Percentiles rank a stretch among this genome's conserved stretches.
These are phyloP conservation scores for Salvelinus sp. DNA, from an alignment of 2,113 vertebrate species.

Conservation along the genomic window DNA sequence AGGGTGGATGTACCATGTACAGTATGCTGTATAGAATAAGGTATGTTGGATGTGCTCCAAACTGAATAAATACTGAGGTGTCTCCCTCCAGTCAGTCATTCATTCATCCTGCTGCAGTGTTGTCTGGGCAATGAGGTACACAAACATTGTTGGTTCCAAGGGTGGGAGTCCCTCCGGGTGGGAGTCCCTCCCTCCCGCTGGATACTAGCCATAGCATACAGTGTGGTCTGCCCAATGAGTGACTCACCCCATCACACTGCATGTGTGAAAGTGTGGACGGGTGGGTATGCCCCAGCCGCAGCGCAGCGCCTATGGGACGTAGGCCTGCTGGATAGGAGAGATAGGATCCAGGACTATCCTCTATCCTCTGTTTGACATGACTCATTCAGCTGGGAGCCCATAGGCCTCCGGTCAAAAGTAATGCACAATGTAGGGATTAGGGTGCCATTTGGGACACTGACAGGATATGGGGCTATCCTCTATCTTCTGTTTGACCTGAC, in stretches of 20 bases:
- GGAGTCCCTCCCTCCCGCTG: conserved; percentile 24
- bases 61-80: fast-evolving
- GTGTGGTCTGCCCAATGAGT: conserved; percentile 41
- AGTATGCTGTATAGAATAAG: neutral
- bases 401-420: no score
- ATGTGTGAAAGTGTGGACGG: conserved; percentile 41
- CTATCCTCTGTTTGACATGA: conserved; percentile 56
- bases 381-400: conserved; percentile 41
- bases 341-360: conserved; percentile 47
- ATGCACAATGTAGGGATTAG: no score
- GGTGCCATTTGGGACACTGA: neutral
- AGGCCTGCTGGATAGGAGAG: conserved; percentile 5
- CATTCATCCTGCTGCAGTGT: conserved; percentile 22
- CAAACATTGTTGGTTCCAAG: conserved; percentile 31
- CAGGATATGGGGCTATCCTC: conserved; percentile 47
- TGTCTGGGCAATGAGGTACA: conserved; percentile 51
- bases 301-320: neutral
- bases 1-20: neutral
- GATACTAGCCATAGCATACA: neutral
- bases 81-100: neutral
- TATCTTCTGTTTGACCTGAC: conserved; percentile 57
- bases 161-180: conserved; percentile 16
- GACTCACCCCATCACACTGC: conserved; percentile 49
- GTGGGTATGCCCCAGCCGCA: conserved; percentile 22
- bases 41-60: neutral